phyloP scores from a whole-genome alignment of 2,113 vertebrate species.

The Pituophis catenifer region DNA sequence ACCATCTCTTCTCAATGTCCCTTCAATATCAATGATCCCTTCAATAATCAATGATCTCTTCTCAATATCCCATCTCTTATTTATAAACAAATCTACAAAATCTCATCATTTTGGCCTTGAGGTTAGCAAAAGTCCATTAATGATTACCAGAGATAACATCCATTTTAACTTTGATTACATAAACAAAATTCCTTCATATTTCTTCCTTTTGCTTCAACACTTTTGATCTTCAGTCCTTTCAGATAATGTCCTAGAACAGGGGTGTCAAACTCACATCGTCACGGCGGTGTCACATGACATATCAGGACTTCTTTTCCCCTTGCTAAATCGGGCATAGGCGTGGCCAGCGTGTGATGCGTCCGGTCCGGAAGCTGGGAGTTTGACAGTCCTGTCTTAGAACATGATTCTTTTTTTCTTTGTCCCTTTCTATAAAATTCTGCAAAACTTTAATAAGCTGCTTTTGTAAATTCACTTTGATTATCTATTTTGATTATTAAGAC shows the following conservation, averaged over 20 bases:
- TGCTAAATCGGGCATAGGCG: too few relatives aligned
- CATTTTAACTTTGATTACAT: background rate
- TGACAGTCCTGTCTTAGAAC: background rate
- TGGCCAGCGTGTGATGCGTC: too few relatives aligned
- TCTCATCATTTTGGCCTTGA: background rate
- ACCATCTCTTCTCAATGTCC: background rate
- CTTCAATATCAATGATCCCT: background rate
- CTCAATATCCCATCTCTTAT: background rate
- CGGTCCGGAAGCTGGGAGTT: too few relatives aligned
- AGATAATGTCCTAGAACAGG: background rate
- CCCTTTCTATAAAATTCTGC: background rate
- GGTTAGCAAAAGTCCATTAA: background rate
- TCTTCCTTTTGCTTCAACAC: background rate
- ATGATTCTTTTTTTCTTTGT: background rate
- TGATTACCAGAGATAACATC: background rate
- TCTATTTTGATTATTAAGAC: too few relatives aligned
- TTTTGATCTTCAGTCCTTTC: background rate
- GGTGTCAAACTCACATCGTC: too few relatives aligned
- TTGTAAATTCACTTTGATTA: background rate
- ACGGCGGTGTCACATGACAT: too few relatives aligned
- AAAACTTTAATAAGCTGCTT: background rate
- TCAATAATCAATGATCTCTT: background rate
- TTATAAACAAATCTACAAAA: background rate
- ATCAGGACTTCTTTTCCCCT: too few relatives aligned
- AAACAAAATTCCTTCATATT: background rate